Evolutionary conservation across 2,113 vertebrate species (phyloP), one percentile per base, ranked within the genome.

Genomic region (Hemibagrus wyckioides): DNA sequence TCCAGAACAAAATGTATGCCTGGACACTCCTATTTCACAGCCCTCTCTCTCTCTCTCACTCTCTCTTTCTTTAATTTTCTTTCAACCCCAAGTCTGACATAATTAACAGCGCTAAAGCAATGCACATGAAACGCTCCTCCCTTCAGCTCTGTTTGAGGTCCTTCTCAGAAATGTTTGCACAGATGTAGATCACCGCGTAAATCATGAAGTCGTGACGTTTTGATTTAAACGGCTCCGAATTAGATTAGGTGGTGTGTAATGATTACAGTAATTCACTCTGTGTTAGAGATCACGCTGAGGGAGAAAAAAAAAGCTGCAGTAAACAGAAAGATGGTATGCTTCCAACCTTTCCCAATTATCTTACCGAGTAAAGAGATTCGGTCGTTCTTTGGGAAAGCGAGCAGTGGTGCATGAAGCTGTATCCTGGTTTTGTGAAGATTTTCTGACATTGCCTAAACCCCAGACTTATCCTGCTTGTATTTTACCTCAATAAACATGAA

Each of bases 1-100:
- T 92, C 67, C 90, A 92, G 93, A 91, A 92, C 89, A 93, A 93
- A 94, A 93, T 94, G 92, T 94, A 91, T 93, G 89, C 67, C 7
- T 90, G 90, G 94, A 92, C 92, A 86, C 83, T 73, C 65, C 59
- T 82, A 85, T 83, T 80, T 67, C 39, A 63, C 59, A 30, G 25
- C 33, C 11, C 36, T 82, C 84, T 91, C 83, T 79, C 83, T 82
- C 76, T 30, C 44, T 33, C 28, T 86, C 67, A 77, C 61, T 59
- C 65, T 82, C 71, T 89, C 65, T 79, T 50, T 82, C 79, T 48
- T 48, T 48, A 7, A 5, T 48, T 56, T 28, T 80, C 79, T 57
- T 57, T 57, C 50, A 80, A 56, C 50, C n/a, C 23, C 8, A 56
- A 80, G 52, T 39, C 54, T 57, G 54, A 57, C 79, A 80, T 80